These are phyloP conservation scores for Thecocarcelia acutangulata DNA, from an alignment of 2,888 invertebrate genomes.

Conservation along the genomic window DNA sequence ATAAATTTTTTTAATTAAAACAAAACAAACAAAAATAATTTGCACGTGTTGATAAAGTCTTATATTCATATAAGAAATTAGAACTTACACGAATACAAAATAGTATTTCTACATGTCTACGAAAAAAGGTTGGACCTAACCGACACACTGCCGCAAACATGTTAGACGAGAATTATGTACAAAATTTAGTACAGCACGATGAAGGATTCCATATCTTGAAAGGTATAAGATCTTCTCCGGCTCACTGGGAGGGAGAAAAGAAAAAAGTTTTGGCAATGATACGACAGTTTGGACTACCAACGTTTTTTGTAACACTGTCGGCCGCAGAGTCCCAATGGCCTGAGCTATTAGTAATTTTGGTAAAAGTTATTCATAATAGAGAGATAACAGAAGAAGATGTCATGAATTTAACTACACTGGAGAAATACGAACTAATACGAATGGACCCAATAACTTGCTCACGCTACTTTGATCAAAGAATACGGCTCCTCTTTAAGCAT, in stretches of 20 bases:
- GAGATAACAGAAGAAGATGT: conserved; percentile 40
- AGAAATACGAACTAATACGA: too few species aligned
- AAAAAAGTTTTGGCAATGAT: neutral
- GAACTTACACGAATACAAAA: conserved; percentile 30
- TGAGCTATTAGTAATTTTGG: too few species aligned
- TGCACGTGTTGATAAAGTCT: conserved; percentile 56
- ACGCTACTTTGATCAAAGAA: conserved; percentile 42
- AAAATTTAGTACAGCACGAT: neutral
- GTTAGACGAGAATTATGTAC: neutral
- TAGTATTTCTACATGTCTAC: neutral
- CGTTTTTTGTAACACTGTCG: neutral
- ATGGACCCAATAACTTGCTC: too few species aligned
- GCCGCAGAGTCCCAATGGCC: neutral
- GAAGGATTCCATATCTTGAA: neutral
- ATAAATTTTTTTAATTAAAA: too few species aligned
- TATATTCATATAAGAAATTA: conserved; percentile 59
- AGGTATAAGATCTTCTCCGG: neutral
- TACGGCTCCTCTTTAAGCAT: conserved; percentile 41
- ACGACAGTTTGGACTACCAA: too few species aligned
- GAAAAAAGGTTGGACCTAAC: neutral
- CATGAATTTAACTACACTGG: conserved; percentile 2
- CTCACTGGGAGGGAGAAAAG: conserved; percentile 18
- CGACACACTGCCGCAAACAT: neutral
- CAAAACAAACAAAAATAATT: too few species aligned
- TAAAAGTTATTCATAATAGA: too few species aligned